Evolutionary conservation across 2,797 vertebrate genomes (phyloP).

Genomic region (Chromis chromis): DNA sequence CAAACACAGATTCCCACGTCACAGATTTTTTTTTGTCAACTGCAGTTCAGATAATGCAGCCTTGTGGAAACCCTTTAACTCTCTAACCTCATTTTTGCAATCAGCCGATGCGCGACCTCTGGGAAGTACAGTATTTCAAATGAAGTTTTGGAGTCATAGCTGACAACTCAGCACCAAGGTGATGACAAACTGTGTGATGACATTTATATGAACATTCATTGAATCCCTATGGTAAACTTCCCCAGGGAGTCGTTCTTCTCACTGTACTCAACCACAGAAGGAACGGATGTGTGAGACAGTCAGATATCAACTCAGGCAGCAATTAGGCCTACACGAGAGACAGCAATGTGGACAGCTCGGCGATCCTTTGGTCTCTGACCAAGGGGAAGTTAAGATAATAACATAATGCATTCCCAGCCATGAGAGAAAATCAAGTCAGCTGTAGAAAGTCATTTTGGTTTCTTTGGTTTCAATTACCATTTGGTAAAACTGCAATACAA

Average conservation of each 20-base stretch:
- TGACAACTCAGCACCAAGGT: slow-evolving; percentile 13
- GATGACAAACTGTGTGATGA: slow-evolving; percentile 35
- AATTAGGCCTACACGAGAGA: slow-evolving; percentile 56
- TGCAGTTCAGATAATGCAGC: slow-evolving; percentile 58
- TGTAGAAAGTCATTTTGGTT: slow-evolving; percentile 66
- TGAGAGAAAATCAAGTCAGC: slow-evolving; percentile 54
- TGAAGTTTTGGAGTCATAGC: slow-evolving; percentile 20
- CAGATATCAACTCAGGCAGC: slow-evolving; percentile 48
- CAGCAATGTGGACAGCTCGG: slow-evolving; percentile 46
- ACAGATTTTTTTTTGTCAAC: slow-evolving; percentile 54
- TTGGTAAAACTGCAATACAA: slow-evolving; percentile 51
- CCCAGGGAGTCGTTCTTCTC: slow-evolving; percentile 26
- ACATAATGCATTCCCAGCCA: slow-evolving; percentile 63
- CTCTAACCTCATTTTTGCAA: slow-evolving; percentile 29
- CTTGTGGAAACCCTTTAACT: slow-evolving; percentile 56
- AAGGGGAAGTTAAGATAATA: slow-evolving; percentile 62
- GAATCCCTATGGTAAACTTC: slow-evolving; percentile 11
- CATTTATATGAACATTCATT: slow-evolving; percentile 10
- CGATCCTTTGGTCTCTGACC: slow-evolving; percentile 61
- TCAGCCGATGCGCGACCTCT: slow-evolving; percentile 27
- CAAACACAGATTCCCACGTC: slow-evolving; percentile 65
- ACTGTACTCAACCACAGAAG: slow-evolving; percentile 56
- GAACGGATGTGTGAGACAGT: slow-evolving; percentile 53
- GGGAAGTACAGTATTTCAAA: slow-evolving; percentile 28
- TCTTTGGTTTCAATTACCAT: slow-evolving; percentile 61